These are phyloP conservation scores for Meles meles DNA, from an alignment of 2,113 vertebrate species.

Conservation along the genomic window DNA sequence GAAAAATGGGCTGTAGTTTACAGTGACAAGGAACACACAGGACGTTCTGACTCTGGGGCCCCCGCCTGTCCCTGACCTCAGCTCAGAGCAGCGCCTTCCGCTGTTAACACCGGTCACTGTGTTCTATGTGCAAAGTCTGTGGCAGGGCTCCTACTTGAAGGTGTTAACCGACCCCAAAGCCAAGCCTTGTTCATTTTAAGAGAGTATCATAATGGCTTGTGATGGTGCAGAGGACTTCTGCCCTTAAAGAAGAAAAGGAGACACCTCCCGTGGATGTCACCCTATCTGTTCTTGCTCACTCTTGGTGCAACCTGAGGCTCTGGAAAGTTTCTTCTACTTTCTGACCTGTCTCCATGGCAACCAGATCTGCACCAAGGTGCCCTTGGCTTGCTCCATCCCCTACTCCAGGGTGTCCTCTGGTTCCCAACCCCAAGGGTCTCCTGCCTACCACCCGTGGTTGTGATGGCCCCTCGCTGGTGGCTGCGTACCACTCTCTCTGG, in stretches of 20 bases:
- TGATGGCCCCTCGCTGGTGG: not conserved
- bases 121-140: too few relatives aligned
- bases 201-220: not conserved
- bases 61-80: not conserved
- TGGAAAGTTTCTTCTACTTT: not conserved
- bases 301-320: not conserved
- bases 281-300: not conserved
- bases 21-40: not conserved
- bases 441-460: too few relatives aligned
- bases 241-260: too few relatives aligned
- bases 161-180: too few relatives aligned
- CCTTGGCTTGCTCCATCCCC: too few relatives aligned
- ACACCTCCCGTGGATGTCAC: accelerated
- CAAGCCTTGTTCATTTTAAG: not conserved
- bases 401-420: not conserved
- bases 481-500: too few relatives aligned
- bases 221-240: too few relatives aligned
- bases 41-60: not conserved
- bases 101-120: not conserved
- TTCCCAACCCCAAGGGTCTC: not conserved
- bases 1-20: not conserved
- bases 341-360: not conserved
- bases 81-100: not conserved
- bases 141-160: not conserved
- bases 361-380: not conserved